Percentiles rank a stretch among this genome's conserved stretches.
These are phyloP conservation scores for Tetramorium parvispinum DNA, from an alignment of 1,140 invertebrate genomes.

Conservation along the genomic window DNA sequence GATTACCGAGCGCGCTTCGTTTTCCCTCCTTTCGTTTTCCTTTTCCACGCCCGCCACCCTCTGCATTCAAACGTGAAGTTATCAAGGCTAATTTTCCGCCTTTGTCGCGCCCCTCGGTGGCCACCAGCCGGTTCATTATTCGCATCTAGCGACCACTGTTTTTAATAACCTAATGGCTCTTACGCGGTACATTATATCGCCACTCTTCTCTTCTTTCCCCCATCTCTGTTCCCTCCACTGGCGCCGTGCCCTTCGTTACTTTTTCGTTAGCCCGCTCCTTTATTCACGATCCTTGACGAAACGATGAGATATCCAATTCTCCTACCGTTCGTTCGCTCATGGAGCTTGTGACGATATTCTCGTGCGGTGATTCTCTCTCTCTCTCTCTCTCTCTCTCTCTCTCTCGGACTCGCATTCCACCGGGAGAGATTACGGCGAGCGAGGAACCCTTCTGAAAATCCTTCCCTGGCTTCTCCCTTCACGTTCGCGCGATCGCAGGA, in stretches of 20 bases:
- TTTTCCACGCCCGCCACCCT: slow-evolving; percentile 29
- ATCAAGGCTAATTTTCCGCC: slow-evolving; percentile 82
- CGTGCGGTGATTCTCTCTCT: neutral
- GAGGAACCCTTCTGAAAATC: slow-evolving; percentile 22
- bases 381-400: neutral
- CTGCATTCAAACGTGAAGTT: slow-evolving; percentile 80
- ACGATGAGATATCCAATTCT: slow-evolving; percentile 67
- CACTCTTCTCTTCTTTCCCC: neutral
- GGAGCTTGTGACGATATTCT: neutral
- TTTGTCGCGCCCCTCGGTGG: slow-evolving; percentile 76
- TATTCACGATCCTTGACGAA: slow-evolving; percentile 72
- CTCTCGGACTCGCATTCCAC: slow-evolving; percentile 38
- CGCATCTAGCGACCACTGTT: slow-evolving; percentile 79
- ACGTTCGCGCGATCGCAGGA: slow-evolving; percentile 61
- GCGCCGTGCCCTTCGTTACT: slow-evolving; percentile 5
- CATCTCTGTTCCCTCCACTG: neutral
- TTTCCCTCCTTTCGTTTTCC: slow-evolving; percentile 31
- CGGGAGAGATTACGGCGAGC: slow-evolving; percentile 37
- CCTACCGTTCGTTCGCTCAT: slow-evolving; percentile 7
- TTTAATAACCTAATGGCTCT: slow-evolving; percentile 86
- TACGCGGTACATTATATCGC: slow-evolving; percentile 79
- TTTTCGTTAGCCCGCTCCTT: slow-evolving; percentile 67
- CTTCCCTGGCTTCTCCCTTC: neutral
- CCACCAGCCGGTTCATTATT: slow-evolving; percentile 73
- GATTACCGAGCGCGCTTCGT: slow-evolving; percentile 59